phyloP scores from a whole-genome alignment of 2,797 vertebrate genomes.

The Myotis findleyi region DNA sequence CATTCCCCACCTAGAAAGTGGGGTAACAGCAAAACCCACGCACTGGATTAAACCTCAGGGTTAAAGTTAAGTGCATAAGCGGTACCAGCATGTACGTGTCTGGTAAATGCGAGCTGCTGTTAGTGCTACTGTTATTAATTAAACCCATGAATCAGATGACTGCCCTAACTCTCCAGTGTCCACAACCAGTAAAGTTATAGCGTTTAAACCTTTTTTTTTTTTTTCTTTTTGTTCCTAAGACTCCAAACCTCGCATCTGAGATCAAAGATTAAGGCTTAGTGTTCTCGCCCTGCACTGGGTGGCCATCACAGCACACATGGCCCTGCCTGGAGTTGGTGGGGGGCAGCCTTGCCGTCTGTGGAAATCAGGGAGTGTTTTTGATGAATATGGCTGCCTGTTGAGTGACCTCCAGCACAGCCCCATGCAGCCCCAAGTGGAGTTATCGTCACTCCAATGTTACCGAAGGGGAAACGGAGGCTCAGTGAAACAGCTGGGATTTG shows the following conservation, averaged over 20 bases:
- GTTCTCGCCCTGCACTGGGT: background rate
- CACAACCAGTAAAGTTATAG: background rate
- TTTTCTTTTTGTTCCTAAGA: background rate
- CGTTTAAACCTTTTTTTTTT: background rate
- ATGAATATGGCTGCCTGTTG: background rate
- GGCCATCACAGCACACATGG: too few species aligned
- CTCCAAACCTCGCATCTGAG: background rate
- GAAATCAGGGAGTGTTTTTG: background rate
- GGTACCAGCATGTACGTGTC: fast-evolving
- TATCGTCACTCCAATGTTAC: background rate
- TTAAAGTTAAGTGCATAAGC: background rate
- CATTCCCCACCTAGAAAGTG: background rate
- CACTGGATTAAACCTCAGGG: background rate
- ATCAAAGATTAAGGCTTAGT: background rate
- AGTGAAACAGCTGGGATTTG: background rate
- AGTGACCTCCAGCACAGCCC: background rate
- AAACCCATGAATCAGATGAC: background rate
- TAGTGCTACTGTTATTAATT: background rate
- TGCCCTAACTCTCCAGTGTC: background rate
- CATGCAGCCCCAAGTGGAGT: background rate
- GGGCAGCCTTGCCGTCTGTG: background rate
- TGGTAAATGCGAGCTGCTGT: background rate
- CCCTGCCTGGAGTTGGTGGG: background rate
- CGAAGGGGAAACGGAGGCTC: background rate
- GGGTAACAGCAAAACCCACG: background rate